A percentile compares a stretch with the other conserved stretches of the same genome.
These are phyloP conservation scores for Pteropus alecto DNA, from an alignment of 2,113 vertebrate species.

Conservation along the genomic window DNA sequence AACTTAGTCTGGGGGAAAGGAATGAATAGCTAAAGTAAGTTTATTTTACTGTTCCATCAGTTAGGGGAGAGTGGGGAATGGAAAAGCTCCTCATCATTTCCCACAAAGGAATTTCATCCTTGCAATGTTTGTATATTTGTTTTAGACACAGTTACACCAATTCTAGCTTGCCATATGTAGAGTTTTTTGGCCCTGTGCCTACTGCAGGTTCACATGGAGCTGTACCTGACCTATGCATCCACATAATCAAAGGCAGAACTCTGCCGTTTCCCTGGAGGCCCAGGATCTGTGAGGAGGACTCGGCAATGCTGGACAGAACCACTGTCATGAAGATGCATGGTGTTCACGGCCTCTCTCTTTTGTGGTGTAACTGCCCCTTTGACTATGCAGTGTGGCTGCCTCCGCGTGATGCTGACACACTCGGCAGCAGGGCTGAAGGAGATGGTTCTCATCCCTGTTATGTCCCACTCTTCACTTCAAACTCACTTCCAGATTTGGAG, in stretches of 20 bases:
- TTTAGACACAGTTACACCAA: background rate
- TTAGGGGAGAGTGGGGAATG: background rate
- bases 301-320: background rate
- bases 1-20: background rate
- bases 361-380: background rate
- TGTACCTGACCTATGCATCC: background rate
- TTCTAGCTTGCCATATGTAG: background rate
- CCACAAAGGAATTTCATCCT: background rate
- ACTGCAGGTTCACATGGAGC: background rate
- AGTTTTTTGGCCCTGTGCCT: background rate
- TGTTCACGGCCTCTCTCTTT: background rate
- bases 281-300: background rate
- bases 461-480: background rate
- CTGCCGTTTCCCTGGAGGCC: background rate
- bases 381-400: background rate
- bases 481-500: conserved; percentile 21
- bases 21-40: background rate
- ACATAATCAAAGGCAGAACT: background rate
- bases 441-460: background rate
- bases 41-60: background rate
- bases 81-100: background rate
- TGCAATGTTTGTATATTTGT: background rate
- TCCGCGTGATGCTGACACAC: background rate
- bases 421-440: background rate
- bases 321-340: background rate